Conservation (phyloP, 23 tunicate species). For the Oikopleura vanhoeffeni region DNA sequence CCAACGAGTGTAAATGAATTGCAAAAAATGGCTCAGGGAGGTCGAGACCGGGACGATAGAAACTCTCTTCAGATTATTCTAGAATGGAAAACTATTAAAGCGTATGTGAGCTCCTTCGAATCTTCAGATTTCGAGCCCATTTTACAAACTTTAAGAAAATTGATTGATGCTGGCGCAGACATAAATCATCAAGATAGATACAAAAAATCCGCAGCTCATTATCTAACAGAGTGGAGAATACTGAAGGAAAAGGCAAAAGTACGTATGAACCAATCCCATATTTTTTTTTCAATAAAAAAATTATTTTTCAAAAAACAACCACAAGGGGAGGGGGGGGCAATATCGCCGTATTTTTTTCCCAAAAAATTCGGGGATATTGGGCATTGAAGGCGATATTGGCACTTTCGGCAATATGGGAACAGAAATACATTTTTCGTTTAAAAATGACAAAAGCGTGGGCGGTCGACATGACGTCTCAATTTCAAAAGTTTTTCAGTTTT, state of each 20-base stretch:
- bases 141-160: not conserved
- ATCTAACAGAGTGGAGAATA: not conserved
- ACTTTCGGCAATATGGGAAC: no score
- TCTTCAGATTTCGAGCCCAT: not conserved
- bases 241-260: not conserved
- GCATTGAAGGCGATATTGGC: no score
- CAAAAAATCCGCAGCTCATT: not conserved
- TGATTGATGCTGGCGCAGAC: slow-evolving; percentile 1
- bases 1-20: not conserved
- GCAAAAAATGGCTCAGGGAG: not conserved
- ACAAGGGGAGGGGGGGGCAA: no score
- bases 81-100: not conserved
- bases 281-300: no score
- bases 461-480: no score
- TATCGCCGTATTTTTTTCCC: no score
- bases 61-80: not conserved
- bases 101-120: not conserved
- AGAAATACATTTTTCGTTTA: no score
- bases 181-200: not conserved
- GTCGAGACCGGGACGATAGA: not conserved
- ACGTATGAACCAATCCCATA: no score
- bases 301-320: no score
- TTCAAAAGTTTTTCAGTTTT: no score
- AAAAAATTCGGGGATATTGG: no score
- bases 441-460: no score